Evolutionary conservation across 2,797 vertebrate genomes (phyloP).

Genomic region (Vultur gryphus): DNA sequence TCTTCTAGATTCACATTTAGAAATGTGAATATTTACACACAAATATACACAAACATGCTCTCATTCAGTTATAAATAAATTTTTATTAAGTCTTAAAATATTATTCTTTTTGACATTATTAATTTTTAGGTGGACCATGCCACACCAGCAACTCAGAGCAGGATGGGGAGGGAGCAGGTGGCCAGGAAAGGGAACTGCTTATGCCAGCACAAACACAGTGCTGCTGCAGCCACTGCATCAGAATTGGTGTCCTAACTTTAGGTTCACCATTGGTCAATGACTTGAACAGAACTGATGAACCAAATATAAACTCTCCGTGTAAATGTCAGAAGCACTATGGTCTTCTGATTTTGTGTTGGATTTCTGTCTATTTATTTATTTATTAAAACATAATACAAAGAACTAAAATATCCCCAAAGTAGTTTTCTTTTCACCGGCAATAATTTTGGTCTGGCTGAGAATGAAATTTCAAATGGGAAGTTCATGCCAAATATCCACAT

Average conservation of each 20-base stretch:
- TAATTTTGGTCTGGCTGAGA: neutral
- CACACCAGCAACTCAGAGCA: neutral
- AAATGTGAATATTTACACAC: neutral
- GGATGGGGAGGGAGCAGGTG: neutral
- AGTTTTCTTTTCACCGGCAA: neutral
- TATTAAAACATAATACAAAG: neutral
- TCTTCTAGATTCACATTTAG: neutral
- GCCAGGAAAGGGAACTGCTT: slow-evolving; percentile 21
- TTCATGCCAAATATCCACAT: neutral
- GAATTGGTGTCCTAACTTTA: neutral
- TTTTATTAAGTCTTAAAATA: neutral
- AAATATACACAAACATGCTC: neutral
- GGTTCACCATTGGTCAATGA: neutral
- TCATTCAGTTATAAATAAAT: neutral
- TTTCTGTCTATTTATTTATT: neutral
- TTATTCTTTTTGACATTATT: fast-evolving
- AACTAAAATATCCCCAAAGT: neutral
- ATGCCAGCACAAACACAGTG: slow-evolving; percentile 2
- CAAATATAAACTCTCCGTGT: neutral
- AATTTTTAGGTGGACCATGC: neutral
- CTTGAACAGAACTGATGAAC: neutral
- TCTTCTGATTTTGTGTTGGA: neutral
- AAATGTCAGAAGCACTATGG: neutral
- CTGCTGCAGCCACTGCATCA: neutral
- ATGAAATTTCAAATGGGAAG: neutral